Conservation (phyloP, 2,888 invertebrate genomes). For the Sympetrum striolatum region DNA sequence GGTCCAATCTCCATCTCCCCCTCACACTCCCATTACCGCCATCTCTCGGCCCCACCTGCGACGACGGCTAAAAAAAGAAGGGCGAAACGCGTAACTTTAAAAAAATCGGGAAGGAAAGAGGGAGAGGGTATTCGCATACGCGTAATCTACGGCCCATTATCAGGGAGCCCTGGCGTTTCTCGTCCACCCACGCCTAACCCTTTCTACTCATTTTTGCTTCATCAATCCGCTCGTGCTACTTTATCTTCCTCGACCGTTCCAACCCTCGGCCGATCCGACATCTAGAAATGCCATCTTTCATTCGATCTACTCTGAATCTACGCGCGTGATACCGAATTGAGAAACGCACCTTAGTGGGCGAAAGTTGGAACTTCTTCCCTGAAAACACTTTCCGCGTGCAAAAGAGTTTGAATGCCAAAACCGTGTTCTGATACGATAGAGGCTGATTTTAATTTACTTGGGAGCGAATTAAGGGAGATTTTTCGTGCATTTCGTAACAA, state of each 20-base stretch:
- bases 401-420: no score
- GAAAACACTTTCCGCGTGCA: no score
- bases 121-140: background rate
- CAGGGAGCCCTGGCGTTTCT: background rate
- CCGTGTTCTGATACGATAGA: no score
- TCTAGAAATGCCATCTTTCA: background rate
- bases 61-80: background rate
- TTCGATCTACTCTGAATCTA: background rate
- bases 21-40: background rate
- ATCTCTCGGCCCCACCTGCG: background rate
- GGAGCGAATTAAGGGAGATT: no score
- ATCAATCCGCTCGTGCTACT: background rate
- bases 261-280: background rate
- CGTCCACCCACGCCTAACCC: background rate
- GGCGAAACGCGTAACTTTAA: background rate
- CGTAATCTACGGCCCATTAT: background rate
- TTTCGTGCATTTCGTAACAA: no score
- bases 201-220: slow-evolving; percentile 1
- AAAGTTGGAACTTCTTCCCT: no score
- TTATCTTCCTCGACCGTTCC: background rate
- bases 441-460: no score
- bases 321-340: no score
- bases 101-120: background rate
- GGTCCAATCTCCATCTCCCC: background rate
- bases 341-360: no score